Base-by-base conservation (phyloP, 2,113 vertebrate genomes). In the Erpornis zantholeuca region DNA sequence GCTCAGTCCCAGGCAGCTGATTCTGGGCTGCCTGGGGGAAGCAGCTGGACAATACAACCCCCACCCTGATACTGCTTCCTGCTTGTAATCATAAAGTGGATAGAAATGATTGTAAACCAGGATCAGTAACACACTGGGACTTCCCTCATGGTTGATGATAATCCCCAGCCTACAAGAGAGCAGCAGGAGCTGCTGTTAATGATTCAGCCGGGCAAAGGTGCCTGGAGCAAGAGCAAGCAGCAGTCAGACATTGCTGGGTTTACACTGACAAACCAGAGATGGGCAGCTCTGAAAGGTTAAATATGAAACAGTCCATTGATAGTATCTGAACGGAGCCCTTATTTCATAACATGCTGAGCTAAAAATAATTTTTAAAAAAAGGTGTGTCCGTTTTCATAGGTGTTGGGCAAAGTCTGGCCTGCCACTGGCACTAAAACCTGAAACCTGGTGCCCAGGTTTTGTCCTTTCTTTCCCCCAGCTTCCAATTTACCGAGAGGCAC, bases 181-280 rank as follows among this genome's bases (percentile, higher is more conserved):
- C 47, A 45, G 85, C 19, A 16, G 1, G 15, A 86, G 65, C 53
- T 78, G 70, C 77, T 44, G 65, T 4, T 50, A 21, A 27, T 85
- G 13, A 24, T 28, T 65, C 13, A 22, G 38, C 4, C 15, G 38
- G 49, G 28, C 49, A 52, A 47, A 80, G 77, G 47, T 38, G 25
- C 50, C 63, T 11, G 36, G 3, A 22, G 76, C 0, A 18, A 33
- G 35, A 64, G 38, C 47, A 4, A 54, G 35, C 54, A 27, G 29
- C 7, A 35, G 27, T 12, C 25, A 16, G 54, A 15, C 35, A 14
- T 33, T 6, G 10, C 31, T 45, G 11, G 12, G 19, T 65, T 87
- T 53, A 22, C 15, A 3, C 4, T 10, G 75, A 65, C 0, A 1
- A 69, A 1, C 31, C 1, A 4, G 82, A 60, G 56, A 65, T 4